These are phyloP conservation scores for Nemoura dubitans DNA, from an alignment of 2,888 invertebrate genomes.

Conservation along the genomic window DNA sequence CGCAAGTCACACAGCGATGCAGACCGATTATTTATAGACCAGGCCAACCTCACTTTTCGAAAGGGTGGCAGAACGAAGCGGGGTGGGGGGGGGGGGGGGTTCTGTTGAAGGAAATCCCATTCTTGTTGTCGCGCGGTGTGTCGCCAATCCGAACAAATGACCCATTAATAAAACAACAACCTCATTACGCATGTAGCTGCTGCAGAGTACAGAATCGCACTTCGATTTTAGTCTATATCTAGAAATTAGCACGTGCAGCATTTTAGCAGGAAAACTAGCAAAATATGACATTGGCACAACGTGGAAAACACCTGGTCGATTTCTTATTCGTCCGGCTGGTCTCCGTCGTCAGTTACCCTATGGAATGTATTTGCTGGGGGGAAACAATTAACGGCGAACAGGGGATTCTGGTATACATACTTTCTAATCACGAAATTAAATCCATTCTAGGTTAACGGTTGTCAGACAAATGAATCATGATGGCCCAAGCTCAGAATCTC, in stretches of 20 bases:
- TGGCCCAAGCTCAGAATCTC: neutral
- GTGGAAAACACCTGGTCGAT: neutral
- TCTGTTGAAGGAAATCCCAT: constrained; percentile 3
- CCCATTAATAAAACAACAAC: neutral
- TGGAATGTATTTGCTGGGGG: neutral
- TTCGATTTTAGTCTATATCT: neutral
- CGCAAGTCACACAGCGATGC: neutral
- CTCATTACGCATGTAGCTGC: neutral
- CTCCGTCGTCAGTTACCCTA: neutral
- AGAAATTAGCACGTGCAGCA: neutral
- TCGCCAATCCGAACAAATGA: neutral
- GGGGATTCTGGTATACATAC: neutral
- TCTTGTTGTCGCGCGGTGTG: neutral
- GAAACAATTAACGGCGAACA: neutral
- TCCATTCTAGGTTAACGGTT: neutral
- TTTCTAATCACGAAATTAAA: constrained; percentile 7
- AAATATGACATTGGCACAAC: neutral
- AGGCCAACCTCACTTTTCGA: neutral
- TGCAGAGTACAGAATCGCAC: neutral
- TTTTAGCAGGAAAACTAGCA: neutral
- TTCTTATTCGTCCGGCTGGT: neutral
- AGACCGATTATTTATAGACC: neutral
- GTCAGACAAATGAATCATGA: neutral
- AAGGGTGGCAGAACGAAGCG: no score
- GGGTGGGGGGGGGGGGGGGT: neutral